Evolutionary conservation across 2,113 vertebrate genomes (phyloP).

Genomic region (Motacilla alba): DNA sequence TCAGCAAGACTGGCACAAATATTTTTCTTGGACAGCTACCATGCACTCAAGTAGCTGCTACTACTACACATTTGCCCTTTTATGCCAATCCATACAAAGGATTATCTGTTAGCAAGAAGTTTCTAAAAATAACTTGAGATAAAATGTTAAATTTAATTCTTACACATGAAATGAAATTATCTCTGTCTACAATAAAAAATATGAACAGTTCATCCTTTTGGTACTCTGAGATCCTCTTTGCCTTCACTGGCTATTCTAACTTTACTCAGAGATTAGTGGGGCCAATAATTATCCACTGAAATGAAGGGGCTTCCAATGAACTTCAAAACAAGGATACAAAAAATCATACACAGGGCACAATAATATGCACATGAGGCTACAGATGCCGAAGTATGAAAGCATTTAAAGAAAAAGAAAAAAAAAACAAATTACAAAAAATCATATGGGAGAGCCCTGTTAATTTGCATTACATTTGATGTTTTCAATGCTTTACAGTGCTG

Average conservation of each 20-base stretch:
- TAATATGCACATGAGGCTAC: neutral
- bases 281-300: neutral
- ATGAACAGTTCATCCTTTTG: neutral
- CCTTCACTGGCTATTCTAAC: neutral
- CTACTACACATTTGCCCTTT: constrained; percentile 30
- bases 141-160: neutral
- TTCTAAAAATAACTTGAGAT: neutral
- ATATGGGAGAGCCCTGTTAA: fast-evolving
- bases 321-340: neutral
- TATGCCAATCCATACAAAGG: neutral
- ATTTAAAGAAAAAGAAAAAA: neutral
- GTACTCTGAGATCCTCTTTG: neutral
- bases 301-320: neutral
- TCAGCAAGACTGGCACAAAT: constrained; percentile 39
- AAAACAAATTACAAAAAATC: neutral
- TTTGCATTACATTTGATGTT: neutral
- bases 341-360: neutral
- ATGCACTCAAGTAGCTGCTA: constrained; percentile 23
- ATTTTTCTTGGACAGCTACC: constrained; percentile 39
- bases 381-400: neutral
- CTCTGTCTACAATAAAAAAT: neutral
- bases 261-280: neutral
- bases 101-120: constrained; percentile 4
- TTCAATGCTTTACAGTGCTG: neutral
- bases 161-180: neutral